phyloP scores from a whole-genome alignment of 2,797 vertebrate genomes.

The Pseudochirops corinnae region DNA sequence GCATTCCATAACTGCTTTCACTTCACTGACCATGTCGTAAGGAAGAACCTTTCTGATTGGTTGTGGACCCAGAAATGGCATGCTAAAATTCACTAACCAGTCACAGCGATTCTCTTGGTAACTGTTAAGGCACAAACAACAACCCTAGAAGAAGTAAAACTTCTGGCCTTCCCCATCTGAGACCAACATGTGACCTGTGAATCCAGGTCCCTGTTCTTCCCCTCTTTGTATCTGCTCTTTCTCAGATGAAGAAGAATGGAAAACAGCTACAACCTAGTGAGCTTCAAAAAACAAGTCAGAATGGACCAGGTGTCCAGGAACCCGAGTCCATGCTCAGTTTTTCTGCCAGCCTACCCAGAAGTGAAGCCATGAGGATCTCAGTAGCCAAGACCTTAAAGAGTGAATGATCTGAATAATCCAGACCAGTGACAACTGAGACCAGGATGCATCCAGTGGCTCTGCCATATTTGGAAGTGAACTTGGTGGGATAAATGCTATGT shows the following conservation, averaged over 20 bases:
- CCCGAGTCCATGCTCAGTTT: background rate
- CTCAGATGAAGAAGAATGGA: background rate
- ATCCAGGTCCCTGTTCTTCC: background rate
- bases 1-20: background rate
- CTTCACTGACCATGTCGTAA: background rate
- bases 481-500: background rate
- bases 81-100: background rate
- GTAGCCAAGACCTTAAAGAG: background rate
- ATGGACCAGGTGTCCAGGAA: background rate
- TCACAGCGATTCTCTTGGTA: background rate
- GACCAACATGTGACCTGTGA: background rate
- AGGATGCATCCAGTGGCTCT: background rate
- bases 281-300: background rate
- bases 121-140: background rate
- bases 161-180: background rate
- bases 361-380: background rate
- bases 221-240: background rate
- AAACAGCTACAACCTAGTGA: background rate
- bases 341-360: background rate
- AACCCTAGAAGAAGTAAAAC: background rate
- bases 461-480: background rate
- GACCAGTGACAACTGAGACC: background rate
- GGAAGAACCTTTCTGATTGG: background rate
- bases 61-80: background rate
- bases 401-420: background rate